Conservation (phyloP, 2,113 vertebrate species). For the Neotoma lepida region DNA sequence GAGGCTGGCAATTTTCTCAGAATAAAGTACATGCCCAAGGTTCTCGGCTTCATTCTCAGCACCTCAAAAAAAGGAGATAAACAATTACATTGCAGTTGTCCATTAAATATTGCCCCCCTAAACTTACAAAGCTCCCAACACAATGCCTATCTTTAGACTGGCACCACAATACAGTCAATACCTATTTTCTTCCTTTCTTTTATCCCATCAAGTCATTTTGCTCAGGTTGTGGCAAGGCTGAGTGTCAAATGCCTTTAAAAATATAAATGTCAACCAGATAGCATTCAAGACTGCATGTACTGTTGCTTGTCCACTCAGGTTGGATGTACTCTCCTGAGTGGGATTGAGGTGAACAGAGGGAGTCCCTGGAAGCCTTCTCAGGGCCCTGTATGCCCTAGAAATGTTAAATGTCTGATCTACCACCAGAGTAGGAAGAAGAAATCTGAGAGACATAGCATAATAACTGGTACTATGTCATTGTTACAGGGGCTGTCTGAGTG, state of each 20-base stretch:
- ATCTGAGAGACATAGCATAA: not conserved
- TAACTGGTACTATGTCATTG: not conserved
- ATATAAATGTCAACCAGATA: not conserved
- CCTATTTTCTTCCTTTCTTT: not conserved
- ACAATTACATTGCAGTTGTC: not conserved
- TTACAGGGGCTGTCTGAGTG: not conserved
- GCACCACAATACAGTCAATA: not conserved
- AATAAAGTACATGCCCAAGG: not conserved
- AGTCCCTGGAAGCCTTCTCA: not conserved
- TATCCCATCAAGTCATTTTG: not conserved
- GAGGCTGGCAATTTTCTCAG: not conserved
- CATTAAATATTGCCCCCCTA: slow-evolving; percentile 16
- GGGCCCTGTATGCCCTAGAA: not conserved
- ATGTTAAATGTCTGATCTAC: not conserved
- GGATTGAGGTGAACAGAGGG: not conserved
- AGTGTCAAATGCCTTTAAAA: not conserved
- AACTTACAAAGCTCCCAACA: not conserved
- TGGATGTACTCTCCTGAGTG: not conserved
- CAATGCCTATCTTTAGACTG: not conserved
- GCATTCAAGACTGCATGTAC: not conserved
- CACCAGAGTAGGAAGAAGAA: not conserved
- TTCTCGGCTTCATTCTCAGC: not conserved
- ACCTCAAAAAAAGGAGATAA: not conserved
- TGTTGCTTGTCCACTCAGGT: not conserved
- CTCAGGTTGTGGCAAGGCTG: not conserved